A percentile compares a stretch with the other conserved stretches of the same genome.
phyloP scores from a whole-genome alignment of 2,888 invertebrate species.

The Graphium colonna region DNA sequence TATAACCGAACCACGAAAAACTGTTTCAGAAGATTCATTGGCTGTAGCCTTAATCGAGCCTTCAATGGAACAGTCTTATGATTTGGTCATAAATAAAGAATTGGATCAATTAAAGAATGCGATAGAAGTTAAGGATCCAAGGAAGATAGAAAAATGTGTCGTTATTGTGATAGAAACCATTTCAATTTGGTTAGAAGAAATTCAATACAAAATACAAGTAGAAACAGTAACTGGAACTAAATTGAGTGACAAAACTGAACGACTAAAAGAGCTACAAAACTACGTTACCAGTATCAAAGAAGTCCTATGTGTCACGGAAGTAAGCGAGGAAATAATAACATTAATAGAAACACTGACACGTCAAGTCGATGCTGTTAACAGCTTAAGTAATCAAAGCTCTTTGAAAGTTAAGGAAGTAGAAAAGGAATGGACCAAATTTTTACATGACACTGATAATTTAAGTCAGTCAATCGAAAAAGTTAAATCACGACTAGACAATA shows the following conservation, averaged over 20 bases:
- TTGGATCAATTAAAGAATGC: slow-evolving; percentile 80
- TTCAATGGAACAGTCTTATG: slow-evolving; percentile 65
- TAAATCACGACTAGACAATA: slow-evolving; percentile 73
- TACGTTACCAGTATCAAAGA: slow-evolving; percentile 81
- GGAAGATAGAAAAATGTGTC: slow-evolving; percentile 83
- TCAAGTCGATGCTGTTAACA: slow-evolving; percentile 85
- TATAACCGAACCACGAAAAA: slow-evolving; percentile 45
- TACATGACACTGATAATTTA: slow-evolving; percentile 82
- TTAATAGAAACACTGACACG: slow-evolving; percentile 81
- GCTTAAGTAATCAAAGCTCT: slow-evolving; percentile 75
- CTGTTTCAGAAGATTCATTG: slow-evolving; percentile 48
- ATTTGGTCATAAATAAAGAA: slow-evolving; percentile 80
- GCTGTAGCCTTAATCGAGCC: slow-evolving; percentile 60
- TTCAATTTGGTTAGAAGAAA: slow-evolving; percentile 91
- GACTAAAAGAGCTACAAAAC: slow-evolving; percentile 67
- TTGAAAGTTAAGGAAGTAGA: slow-evolving; percentile 77
- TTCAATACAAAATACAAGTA: slow-evolving; percentile 86
- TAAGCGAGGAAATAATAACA: slow-evolving; percentile 83
- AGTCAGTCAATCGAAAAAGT: slow-evolving; percentile 70
- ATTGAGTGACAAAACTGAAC: slow-evolving; percentile 48
- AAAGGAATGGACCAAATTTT: slow-evolving; percentile 85
- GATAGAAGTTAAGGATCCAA: slow-evolving; percentile 77
- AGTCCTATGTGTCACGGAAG: slow-evolving; percentile 83
- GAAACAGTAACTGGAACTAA: slow-evolving; percentile 48
- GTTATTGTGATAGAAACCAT: slow-evolving; percentile 89